phyloP scores from a whole-genome alignment of 2,113 vertebrate species.

The Uria aalge region DNA sequence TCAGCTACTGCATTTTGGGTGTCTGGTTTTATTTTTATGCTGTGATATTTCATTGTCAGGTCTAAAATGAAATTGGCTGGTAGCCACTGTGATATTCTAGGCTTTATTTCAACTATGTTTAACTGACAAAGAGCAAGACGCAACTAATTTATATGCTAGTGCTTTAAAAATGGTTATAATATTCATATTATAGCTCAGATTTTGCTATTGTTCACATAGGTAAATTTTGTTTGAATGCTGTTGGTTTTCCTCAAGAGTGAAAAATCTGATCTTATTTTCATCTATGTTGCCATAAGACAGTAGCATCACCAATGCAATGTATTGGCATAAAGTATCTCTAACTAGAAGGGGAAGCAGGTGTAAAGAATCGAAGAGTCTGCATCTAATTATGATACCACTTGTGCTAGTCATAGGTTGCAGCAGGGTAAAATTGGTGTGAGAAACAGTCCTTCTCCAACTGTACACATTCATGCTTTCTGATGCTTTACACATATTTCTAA shows the following conservation, averaged over 20 bases:
- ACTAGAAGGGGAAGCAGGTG: not conserved
- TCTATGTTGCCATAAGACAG: not conserved
- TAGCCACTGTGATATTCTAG: not conserved
- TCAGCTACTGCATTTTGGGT: not conserved
- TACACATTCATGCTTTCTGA: not conserved
- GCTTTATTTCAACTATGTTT: not conserved
- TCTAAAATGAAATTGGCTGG: not conserved
- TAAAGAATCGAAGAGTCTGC: not conserved
- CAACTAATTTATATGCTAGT: not conserved
- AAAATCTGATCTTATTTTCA: not conserved
- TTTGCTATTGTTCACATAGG: not conserved
- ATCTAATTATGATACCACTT: not conserved
- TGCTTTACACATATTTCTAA: not conserved
- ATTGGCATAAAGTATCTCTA: not conserved
- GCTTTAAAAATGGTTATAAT: not conserved
- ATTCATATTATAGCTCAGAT: not conserved
- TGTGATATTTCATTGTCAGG: not conserved
- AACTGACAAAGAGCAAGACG: not conserved
- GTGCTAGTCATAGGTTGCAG: not conserved
- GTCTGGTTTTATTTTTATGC: not conserved
- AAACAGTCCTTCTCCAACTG: not conserved
- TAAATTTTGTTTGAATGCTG: conserved; percentile 19
- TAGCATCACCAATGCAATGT: not conserved
- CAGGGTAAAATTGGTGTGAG: not conserved
- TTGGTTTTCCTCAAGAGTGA: not conserved